Base-by-base conservation (phyloP, 1,140 invertebrate species). In the Sitobion miscanthi region DNA sequence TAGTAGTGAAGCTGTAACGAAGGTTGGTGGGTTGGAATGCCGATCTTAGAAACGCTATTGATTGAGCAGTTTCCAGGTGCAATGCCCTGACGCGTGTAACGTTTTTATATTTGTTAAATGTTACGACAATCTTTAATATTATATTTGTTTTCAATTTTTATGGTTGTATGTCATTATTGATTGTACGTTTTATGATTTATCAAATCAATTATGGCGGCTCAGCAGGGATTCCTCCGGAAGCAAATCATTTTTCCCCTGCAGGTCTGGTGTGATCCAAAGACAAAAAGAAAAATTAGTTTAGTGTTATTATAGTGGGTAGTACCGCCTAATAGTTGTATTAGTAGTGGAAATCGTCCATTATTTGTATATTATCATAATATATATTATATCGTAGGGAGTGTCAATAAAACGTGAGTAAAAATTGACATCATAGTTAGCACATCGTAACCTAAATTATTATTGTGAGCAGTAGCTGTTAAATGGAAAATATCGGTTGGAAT, bases 351-450 rank as follows among this genome's bases (percentile, higher is more conserved):
- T n/a, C 14, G 14, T n/a, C 30, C n/a, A 69, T 69, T 30, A 11
- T 54, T 6, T 21, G 9, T 69, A 69, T 4, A n/a, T 21, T 54
- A 23, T 54, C 21, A 54, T 54, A 21, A 21, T 54, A 54, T 42
- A 0, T 54, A 54, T n/a, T n/a, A n/a, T 9, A 17, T 69, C 30
- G 25, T 30, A 62, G 25, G 25, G 4, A 69, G 30, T 17, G 62
- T 69, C 62, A 69, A n/a, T 69, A 69, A 69, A 69, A 69, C 30
- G 62, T 69, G 62, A n/a, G 62, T n/a, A 77, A 77, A 77, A 77
- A n/a, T n/a, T 77, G 62, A 77, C 30, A 77, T 77, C 62, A 77
- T 77, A 77, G 30, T n/a, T 77, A 77, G n/a, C 62, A 77, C 14
- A 25, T 30, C 49, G 21, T 7, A 0, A 42, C 42, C 42, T 42